Conservation (phyloP, 2,888 invertebrate species). For the Desoria tigrina region DNA sequence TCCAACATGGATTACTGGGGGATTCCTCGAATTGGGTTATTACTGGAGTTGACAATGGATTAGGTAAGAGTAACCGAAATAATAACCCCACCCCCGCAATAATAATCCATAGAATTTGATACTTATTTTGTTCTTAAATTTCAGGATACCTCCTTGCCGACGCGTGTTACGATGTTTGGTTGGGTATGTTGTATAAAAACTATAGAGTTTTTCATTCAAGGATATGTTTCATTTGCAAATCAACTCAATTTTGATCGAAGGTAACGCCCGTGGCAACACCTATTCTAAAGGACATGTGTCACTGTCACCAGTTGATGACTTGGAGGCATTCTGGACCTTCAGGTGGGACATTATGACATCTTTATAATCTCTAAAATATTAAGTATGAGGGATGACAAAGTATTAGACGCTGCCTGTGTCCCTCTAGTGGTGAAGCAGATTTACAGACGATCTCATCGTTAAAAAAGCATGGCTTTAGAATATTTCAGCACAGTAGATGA, state of each 20-base stretch:
- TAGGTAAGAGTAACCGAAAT: constrained; percentile 53
- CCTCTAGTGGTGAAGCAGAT: no score
- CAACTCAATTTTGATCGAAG: background rate
- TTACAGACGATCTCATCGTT: no score
- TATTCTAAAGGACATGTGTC: constrained; percentile 44
- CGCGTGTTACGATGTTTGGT: constrained; percentile 51
- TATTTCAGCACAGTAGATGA: no score
- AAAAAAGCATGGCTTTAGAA: no score
- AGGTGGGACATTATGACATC: no score
- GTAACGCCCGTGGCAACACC: constrained; percentile 45
- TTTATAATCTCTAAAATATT: background rate
- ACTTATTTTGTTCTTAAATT: constrained; percentile 25
- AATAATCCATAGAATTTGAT: background rate
- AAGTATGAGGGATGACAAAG: background rate
- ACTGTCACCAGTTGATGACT: constrained; percentile 14
- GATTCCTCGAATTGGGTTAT: constrained; percentile 59
- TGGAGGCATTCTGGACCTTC: constrained; percentile 40
- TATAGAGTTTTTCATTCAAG: no score
- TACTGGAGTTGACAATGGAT: constrained; percentile 58
- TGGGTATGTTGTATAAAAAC: constrained; percentile 36
- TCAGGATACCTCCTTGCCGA: constrained; percentile 48
- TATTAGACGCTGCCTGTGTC: no score
- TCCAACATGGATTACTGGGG: constrained; percentile 59
- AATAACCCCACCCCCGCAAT: background rate
- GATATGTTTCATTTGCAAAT: background rate